phyloP scores from a whole-genome alignment of 2,113 vertebrate species.

The Tenrec ecaudatus region DNA sequence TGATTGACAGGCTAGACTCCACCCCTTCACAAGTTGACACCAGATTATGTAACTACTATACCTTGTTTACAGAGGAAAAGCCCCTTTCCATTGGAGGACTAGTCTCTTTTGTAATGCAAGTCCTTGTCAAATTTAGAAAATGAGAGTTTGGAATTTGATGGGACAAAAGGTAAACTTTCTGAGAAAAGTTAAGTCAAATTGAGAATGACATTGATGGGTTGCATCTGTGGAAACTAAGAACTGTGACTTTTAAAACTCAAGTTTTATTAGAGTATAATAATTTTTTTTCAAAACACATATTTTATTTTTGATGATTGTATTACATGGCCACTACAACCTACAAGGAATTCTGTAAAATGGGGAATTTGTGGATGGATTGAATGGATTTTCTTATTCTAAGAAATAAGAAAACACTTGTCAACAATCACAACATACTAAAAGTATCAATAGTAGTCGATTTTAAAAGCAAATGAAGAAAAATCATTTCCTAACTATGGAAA shows the following conservation, averaged over 20 bases:
- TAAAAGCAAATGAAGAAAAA: not conserved
- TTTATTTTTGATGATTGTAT: not conserved
- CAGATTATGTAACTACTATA: too few species aligned
- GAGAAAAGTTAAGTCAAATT: not conserved
- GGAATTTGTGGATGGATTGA: not conserved
- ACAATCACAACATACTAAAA: not conserved
- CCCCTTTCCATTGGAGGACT: not conserved
- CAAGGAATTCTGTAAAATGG: not conserved
- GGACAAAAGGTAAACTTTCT: not conserved
- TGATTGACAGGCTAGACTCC: too few species aligned
- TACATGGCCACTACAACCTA: not conserved
- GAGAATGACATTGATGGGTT: not conserved
- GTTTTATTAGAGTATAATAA: not conserved
- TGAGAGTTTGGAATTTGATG: not conserved
- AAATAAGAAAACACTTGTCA: not conserved
- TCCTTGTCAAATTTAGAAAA: not conserved
- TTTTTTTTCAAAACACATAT: not conserved
- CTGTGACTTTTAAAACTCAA: not conserved
- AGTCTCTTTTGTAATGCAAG: not conserved
- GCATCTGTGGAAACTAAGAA: not conserved
- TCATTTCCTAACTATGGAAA: not conserved
- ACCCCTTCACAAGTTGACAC: too few species aligned
- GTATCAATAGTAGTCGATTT: not conserved
- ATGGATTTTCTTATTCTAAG: not conserved
- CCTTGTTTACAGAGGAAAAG: not conserved